phyloP scores from a whole-genome alignment of 1,140 invertebrate species.

The Paramacrobiotus metropolitanus region DNA sequence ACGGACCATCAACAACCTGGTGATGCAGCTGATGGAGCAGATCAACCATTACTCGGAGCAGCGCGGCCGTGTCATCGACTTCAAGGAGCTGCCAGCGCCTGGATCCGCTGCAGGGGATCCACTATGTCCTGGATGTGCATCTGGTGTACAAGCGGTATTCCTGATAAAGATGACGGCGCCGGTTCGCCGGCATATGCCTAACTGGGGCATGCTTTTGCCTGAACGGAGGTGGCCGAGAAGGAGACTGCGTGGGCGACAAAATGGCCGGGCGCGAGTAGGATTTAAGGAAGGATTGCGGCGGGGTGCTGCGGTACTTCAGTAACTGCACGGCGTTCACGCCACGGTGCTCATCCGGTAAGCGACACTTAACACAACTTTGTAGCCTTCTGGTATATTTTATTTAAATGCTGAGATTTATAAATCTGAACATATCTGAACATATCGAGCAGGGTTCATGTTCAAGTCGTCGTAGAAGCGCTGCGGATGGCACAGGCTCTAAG shows the following conservation, averaged over 20 bases:
- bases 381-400: too few relatives aligned
- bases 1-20: constrained; percentile 48
- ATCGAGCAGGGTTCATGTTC: too few relatives aligned
- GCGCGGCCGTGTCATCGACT: constrained; percentile 74
- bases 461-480: too few relatives aligned
- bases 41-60: constrained; percentile 41
- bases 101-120: constrained; percentile 57
- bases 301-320: background rate
- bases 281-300: background rate
- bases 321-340: too few relatives aligned
- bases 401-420: too few relatives aligned
- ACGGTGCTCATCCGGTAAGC: too few relatives aligned
- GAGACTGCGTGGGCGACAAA: background rate
- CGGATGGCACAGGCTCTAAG: too few relatives aligned
- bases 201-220: constrained; percentile 60
- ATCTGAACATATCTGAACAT: too few relatives aligned
- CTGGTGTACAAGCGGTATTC: constrained; percentile 78
- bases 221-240: constrained; percentile 19
- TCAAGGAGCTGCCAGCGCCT: constrained; percentile 60
- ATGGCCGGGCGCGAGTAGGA: background rate
- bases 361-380: too few relatives aligned
- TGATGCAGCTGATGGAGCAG: background rate
- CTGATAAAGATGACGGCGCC: constrained; percentile 71
- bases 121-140: constrained; percentile 74
- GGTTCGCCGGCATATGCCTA: constrained; percentile 77